Evolutionary conservation across 2,888 invertebrate genomes (phyloP).

Genomic region (Brachyopa scutellaris): DNA sequence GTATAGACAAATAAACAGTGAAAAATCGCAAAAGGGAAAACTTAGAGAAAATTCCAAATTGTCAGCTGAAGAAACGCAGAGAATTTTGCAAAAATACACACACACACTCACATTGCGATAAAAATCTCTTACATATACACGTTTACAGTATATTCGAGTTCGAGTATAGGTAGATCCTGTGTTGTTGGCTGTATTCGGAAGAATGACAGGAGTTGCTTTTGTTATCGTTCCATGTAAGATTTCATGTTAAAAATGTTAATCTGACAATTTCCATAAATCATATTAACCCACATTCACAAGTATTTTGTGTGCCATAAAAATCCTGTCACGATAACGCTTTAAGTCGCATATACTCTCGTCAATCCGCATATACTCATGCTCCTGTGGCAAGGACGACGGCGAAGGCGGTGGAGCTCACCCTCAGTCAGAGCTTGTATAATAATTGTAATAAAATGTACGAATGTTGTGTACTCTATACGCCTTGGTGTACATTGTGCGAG

Average conservation of each 20-base stretch:
- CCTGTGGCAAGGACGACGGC: background rate
- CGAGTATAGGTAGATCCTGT: too few species aligned
- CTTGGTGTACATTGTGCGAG: background rate
- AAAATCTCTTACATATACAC: background rate
- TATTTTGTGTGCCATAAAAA: constrained; percentile 53
- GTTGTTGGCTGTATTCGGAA: background rate
- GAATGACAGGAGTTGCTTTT: constrained; percentile 57
- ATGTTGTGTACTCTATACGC: constrained; percentile 41
- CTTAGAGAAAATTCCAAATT: constrained; percentile 38
- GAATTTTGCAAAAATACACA: background rate
- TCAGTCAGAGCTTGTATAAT: constrained; percentile 17
- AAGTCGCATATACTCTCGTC: constrained; percentile 1
- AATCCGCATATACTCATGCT: constrained; percentile 1
- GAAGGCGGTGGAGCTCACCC: constrained; percentile 1
- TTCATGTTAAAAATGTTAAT: constrained; percentile 73
- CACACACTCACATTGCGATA: background rate
- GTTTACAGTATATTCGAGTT: too few species aligned
- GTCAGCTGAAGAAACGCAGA: too few species aligned
- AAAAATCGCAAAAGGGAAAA: constrained; percentile 29
- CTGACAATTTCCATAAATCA: constrained; percentile 75
- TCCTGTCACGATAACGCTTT: constrained; percentile 52
- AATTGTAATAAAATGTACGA: constrained; percentile 57
- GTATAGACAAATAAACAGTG: constrained; percentile 32
- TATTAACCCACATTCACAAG: constrained; percentile 73
- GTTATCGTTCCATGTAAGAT: constrained; percentile 65